Evolutionary conservation across 2,113 vertebrate species (phyloP).

Genomic region (Saccopteryx bilineata): DNA sequence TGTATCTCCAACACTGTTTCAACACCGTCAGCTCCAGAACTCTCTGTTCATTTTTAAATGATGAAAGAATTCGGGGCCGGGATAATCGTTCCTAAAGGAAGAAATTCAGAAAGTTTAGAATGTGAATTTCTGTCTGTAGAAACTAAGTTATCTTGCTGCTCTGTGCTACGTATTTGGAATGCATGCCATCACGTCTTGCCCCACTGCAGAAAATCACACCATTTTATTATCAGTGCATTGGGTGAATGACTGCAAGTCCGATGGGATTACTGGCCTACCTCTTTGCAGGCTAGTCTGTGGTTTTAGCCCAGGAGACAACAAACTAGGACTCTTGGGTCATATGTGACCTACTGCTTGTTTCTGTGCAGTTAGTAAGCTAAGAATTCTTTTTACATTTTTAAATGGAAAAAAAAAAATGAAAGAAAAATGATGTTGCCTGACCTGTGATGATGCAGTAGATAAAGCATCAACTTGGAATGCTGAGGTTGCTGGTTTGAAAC

Average conservation of each 20-base stretch:
- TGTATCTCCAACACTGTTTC: slow-evolving; percentile 81
- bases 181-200: neutral
- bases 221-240: neutral
- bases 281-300: neutral
- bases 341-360: neutral
- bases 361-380: neutral
- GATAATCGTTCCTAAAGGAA: slow-evolving; percentile 85
- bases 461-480: too few relatives aligned
- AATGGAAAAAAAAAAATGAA: neutral
- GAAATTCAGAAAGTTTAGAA: slow-evolving; percentile 84
- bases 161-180: neutral
- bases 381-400: neutral
- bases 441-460: too few relatives aligned
- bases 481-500: too few relatives aligned
- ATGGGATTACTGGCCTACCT: neutral
- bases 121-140: slow-evolving; percentile 81
- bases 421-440: neutral
- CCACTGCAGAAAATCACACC: neutral
- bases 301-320: neutral
- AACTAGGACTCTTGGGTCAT: neutral
- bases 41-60: slow-evolving; percentile 84
- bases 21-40: slow-evolving; percentile 82
- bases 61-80: slow-evolving; percentile 84
- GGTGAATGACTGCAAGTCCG: neutral
- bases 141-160: slow-evolving; percentile 78